Evolutionary conservation across 2,797 vertebrate species (phyloP), one percentile per base, ranked within the genome.

Genomic region (Oreonectes daqikongensis): DNA sequence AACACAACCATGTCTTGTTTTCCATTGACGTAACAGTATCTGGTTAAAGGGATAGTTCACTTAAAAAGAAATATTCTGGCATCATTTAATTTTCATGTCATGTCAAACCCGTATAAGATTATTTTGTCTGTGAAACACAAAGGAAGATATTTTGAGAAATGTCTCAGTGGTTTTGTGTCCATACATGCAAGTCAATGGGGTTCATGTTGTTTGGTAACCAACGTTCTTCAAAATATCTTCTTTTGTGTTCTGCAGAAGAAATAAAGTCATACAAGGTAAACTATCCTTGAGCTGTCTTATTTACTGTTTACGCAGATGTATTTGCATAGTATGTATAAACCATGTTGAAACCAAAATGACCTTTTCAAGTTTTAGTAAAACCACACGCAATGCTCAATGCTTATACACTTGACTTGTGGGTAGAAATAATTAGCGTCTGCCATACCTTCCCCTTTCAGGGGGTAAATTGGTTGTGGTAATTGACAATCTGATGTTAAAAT

Each of bases 401-500:
- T 24, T 42, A 1, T 18, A 69, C 11, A 20, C 38, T 30, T 63
- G 46, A 42, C 48, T 59, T 66, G 22, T 52, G 32, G 9, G 14
- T 53, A 32, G 61, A 68, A 57, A 69, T 80, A 78, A 83, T 79
- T 67, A 81, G 69, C 15, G 3, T 26, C 28, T 40, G 3, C 20
- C 30, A 52, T 42, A 69, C 66, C 55, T 53, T 53, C 22, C 17
- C 55, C 30, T 75, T 63, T 74, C 55, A 66, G 50, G 68, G 78
- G 72, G 75, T 65, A 81, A 72, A 40, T 55, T 50, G 78, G 71
- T 63, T n/a, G 57, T 12, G 48, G 57, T 79, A 81, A 81, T 65
- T 79, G 78, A 53, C 74, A 77, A 70, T 63, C 48, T 40, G 32
- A 64, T 68, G 69, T 70, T 65, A 59, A 74, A 80, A 59, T 66